Evolutionary conservation across 1,140 invertebrate species (phyloP), one percentile per base, ranked within the genome.

Genomic region (Pinna nobilis): DNA sequence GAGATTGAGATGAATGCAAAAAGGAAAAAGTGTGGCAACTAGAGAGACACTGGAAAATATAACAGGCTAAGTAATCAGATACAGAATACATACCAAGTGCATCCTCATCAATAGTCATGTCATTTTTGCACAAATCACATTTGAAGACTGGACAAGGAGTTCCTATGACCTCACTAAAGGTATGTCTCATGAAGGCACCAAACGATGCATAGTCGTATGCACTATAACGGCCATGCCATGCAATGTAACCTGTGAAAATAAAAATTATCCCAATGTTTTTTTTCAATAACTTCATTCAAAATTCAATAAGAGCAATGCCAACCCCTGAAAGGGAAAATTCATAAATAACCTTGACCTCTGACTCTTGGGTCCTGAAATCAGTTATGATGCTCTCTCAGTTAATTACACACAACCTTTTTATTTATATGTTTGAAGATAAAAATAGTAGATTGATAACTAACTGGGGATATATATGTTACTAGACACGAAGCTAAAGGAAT

Each of bases 191-290:
- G 72, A 87, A 88, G 20, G 80, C 77, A 50, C 81, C 71, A 76
- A 87, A 88, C 3, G 81, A 67, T 66, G 79, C 66, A 59, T 87
- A 88, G 74, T 88, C 86, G 75, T 78, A 84, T 7, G 85, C 82
- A 79, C 85, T 82, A 76, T 88, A 88, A 15, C 87, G 78, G 1
- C 88, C 88, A 76, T 88, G 88, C 87, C 87, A 89, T 18, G 82
- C 82, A 32, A 89, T 86, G 79, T 88, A 83, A 67, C 86, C 88
- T 88, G 73, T 1, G 76, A 68, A 37, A n/a, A 66, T n/a, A n/a
- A n/a, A n/a, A n/a, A n/a, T n/a, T n/a, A n/a, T n/a, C n/a, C n/a
- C n/a, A n/a, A n/a, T n/a, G n/a, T n/a, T n/a, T n/a, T n/a, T n/a
- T n/a, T n/a, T n/a, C n/a, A n/a, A n/a, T n/a, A n/a, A n/a, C n/a